Percentiles rank a stretch among this genome's conserved stretches.
Conservation (phyloP, 1,140 invertebrate genomes). For the Papilio machaon region DNA sequence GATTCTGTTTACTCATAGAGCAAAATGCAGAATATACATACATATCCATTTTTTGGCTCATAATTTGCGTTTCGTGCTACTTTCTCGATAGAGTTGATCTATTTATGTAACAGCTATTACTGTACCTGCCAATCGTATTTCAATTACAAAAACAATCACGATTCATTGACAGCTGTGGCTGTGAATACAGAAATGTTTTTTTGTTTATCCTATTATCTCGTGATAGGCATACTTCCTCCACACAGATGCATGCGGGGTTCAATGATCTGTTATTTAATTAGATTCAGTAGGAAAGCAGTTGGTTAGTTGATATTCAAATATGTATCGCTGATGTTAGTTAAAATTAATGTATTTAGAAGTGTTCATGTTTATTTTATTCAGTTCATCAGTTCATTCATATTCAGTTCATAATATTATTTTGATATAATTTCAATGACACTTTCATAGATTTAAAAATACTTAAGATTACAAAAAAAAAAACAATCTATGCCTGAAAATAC, state of each 20-base stretch:
- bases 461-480: too few species aligned
- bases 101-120: background rate
- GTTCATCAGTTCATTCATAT: background rate
- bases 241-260: background rate
- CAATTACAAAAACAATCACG: background rate
- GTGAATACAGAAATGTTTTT: background rate
- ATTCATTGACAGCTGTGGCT: background rate
- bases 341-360: background rate
- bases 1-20: too few species aligned
- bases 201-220: slow-evolving; percentile 25
- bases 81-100: background rate
- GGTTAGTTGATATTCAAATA: background rate
- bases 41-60: background rate
- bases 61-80: background rate
- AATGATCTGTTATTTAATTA: slow-evolving; percentile 12
- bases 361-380: background rate
- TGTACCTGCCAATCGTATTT: background rate
- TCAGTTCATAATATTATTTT: background rate
- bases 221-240: slow-evolving; percentile 6
- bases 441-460: too few species aligned
- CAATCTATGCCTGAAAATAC: too few species aligned
- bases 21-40: too few species aligned
- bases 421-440: too few species aligned
- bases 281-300: background rate
- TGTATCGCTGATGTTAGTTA: background rate